A percentile compares a stretch with the other conserved stretches of the same genome.
These are phyloP conservation scores for Cheilosia urbana DNA, from an alignment of 2,888 invertebrate genomes.

Conservation along the genomic window DNA sequence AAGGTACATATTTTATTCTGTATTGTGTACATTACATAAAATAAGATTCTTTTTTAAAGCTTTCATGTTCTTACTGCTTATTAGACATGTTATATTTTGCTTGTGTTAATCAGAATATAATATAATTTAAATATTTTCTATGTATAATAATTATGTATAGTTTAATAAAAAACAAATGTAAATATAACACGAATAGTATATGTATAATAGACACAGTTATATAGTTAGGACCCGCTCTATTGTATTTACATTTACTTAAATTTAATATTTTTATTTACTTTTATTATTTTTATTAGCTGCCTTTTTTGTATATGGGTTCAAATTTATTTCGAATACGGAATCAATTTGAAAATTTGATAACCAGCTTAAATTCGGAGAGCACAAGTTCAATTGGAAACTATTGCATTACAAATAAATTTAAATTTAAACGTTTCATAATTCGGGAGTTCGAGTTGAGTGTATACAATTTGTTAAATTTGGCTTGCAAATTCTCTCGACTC, in stretches of 20 bases:
- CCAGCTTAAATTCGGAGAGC: neutral
- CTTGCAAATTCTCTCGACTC: no score
- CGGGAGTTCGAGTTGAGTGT: no score
- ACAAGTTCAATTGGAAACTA: neutral
- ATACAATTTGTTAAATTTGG: no score
- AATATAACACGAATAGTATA: slow-evolving; percentile 49
- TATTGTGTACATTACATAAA: slow-evolving; percentile 27
- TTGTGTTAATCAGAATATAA: slow-evolving; percentile 31
- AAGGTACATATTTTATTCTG: slow-evolving; percentile 3
- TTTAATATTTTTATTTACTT: neutral
- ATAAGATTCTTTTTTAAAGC: slow-evolving; percentile 17
- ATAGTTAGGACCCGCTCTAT: slow-evolving; percentile 31
- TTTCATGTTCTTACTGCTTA: slow-evolving; percentile 14
- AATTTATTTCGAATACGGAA: neutral
- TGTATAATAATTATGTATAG: slow-evolving; percentile 37
- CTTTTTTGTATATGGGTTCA: neutral
- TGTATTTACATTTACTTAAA: slow-evolving; percentile 52
- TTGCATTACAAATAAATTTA: no score
- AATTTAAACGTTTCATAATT: no score
- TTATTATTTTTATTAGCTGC: slow-evolving; percentile 1
- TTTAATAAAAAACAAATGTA: slow-evolving; percentile 29
- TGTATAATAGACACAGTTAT: slow-evolving; percentile 45
- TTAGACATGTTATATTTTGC: slow-evolving; percentile 2
- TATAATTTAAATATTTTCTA: slow-evolving; percentile 36
- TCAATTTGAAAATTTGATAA: neutral